Evolutionary conservation across 2,797 vertebrate species (phyloP).

Genomic region (Heliangelus exortis): DNA sequence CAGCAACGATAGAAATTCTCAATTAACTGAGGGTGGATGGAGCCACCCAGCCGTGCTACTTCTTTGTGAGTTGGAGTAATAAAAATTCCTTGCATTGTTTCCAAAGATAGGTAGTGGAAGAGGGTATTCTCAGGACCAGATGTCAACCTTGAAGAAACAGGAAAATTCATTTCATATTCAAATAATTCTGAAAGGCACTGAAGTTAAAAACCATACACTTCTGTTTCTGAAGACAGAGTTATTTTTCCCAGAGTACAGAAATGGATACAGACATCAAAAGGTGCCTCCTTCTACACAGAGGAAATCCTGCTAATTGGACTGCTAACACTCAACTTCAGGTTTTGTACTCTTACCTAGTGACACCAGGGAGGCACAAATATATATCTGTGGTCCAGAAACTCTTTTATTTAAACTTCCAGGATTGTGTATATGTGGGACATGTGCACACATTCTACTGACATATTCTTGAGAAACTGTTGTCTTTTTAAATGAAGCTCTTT

Average conservation of each 20-base stretch:
- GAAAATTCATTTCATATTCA: not conserved
- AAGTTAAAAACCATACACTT: not conserved
- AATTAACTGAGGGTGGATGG: conserved; percentile 91
- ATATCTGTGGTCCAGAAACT: not conserved
- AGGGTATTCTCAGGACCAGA: conserved; percentile 93
- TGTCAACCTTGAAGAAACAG: conserved; percentile 81
- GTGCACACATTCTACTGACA: not conserved
- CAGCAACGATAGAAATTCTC: conserved; percentile 96
- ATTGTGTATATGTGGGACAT: not conserved
- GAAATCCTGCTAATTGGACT: not conserved
- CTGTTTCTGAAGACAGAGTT: not conserved
- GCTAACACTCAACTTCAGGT: not conserved
- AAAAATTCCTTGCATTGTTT: conserved; percentile 93
- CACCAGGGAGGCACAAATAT: not conserved
- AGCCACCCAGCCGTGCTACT: conserved; percentile 87
- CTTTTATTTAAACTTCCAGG: not conserved
- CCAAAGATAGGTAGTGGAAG: conserved; percentile 95
- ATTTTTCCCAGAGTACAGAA: not conserved
- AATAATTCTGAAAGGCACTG: not conserved
- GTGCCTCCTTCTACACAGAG: not conserved
- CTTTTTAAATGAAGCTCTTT: not conserved
- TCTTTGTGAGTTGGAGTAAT: conserved; percentile 93
- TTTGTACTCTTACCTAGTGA: not conserved
- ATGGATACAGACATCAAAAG: not conserved
- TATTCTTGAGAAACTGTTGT: not conserved